Percentiles rank a stretch among this genome's conserved stretches.
These are phyloP conservation scores for Oryzias woworae DNA, from an alignment of 2,113 vertebrate genomes.

Conservation along the genomic window DNA sequence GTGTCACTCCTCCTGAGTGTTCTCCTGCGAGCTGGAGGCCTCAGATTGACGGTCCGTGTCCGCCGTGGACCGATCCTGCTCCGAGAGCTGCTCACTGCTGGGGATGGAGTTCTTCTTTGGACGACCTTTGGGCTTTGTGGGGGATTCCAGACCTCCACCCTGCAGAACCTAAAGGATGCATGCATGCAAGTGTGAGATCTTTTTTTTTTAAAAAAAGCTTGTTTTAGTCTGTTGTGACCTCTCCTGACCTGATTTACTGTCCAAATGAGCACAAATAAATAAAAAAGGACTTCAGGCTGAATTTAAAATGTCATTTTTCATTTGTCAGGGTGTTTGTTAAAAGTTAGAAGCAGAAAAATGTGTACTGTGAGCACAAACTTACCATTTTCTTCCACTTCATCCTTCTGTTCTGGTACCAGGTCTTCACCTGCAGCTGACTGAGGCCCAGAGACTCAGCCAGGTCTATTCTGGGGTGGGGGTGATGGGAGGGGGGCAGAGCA, in stretches of 20 bases:
- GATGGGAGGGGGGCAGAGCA: no score
- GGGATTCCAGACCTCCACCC: constrained; percentile 94
- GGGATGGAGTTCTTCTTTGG: constrained; percentile 99
- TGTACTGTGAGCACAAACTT: constrained; percentile 67
- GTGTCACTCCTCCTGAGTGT: constrained; percentile 36
- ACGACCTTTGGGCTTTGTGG: constrained; percentile 96
- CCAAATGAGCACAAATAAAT: no score
- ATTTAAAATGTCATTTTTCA: no score
- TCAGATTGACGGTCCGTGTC: constrained; percentile 82
- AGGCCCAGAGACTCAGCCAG: constrained; percentile 97
- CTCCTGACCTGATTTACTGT: no score
- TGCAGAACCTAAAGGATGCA: constrained; percentile 84
- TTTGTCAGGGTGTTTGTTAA: no score
- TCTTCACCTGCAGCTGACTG: constrained; percentile 98
- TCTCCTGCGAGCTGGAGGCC: constrained; percentile 79
- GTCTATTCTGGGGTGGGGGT: constrained; percentile 85
- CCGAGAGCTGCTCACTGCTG: constrained; percentile 92
- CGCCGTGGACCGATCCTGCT: constrained; percentile 83
- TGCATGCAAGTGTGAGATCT: background rate
- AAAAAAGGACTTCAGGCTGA: no score
- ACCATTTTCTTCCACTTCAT: constrained; percentile 99
- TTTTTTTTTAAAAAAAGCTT: no score
- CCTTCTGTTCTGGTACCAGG: constrained; percentile 98
- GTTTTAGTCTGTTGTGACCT: no score
- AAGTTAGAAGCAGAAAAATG: background rate